Evolutionary conservation across 2,113 vertebrate genomes (phyloP).

Genomic region (Daphoenositta chrysoptera): DNA sequence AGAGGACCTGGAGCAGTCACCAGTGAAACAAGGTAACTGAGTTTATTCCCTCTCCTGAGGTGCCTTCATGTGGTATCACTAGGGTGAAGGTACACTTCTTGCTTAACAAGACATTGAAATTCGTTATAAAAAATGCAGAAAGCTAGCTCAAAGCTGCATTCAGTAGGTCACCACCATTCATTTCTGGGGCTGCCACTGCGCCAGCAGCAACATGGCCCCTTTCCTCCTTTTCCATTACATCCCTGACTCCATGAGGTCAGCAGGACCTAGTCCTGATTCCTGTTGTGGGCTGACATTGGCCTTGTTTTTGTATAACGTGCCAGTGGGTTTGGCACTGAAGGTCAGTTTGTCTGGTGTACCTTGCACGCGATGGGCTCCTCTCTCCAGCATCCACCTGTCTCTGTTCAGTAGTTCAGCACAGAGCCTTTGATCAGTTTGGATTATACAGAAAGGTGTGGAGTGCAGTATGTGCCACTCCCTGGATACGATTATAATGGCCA

Average conservation of each 20-base stretch:
- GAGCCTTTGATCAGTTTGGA: not conserved
- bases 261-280: not conserved
- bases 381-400: not conserved
- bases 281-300: rapidly evolving
- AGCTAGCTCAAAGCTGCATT: not conserved
- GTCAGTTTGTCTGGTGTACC: not conserved
- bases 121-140: not conserved
- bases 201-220: not conserved
- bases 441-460: not conserved
- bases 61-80: not conserved
- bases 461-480: not conserved
- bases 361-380: not conserved
- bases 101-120: not conserved
- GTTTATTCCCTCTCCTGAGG: not conserved
- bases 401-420: not conserved
- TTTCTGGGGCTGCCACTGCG: not conserved
- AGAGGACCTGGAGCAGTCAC: not conserved
- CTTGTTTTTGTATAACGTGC: not conserved
- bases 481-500: not conserved
- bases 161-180: not conserved
- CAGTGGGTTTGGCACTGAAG: not conserved
- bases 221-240: not conserved
- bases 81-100: not conserved
- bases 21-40: not conserved
- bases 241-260: not conserved